Conservation (phyloP, 2,888 invertebrate genomes). For the Oscheius onirici region DNA sequence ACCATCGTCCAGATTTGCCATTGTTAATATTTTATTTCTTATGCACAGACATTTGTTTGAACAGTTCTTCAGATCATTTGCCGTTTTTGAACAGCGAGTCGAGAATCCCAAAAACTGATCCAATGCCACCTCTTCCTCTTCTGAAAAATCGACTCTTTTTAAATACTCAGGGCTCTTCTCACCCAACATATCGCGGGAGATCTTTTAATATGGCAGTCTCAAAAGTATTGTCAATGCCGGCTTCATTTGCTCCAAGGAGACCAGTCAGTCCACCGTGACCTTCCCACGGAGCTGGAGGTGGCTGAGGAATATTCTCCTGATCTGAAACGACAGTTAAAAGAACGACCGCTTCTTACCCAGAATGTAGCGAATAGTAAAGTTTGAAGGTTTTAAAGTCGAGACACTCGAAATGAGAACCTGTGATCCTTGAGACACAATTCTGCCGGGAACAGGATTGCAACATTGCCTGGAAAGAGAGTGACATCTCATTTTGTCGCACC, state of each 20-base stretch:
- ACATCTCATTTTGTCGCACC: not conserved
- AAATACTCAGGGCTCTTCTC: not conserved
- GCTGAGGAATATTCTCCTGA: slow-evolving; percentile 32
- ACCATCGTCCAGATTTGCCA: no score
- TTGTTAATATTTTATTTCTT: slow-evolving; percentile 4
- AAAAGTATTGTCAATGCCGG: slow-evolving; percentile 59
- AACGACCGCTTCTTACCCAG: slow-evolving; percentile 34
- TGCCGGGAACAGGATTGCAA: slow-evolving; percentile 56
- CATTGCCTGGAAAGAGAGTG: slow-evolving; percentile 49
- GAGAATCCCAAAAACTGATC: slow-evolving; percentile 25
- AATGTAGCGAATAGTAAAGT: slow-evolving; percentile 58
- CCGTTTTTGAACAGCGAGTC: slow-evolving; percentile 29
- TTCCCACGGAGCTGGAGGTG: slow-evolving; percentile 57
- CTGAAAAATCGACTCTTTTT: slow-evolving; percentile 9
- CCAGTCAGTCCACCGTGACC: slow-evolving; percentile 57
- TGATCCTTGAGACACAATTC: slow-evolving; percentile 48
- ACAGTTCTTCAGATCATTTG: not conserved
- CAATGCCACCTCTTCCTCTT: slow-evolving; percentile 13
- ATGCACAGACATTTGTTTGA: slow-evolving; percentile 18
- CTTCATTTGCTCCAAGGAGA: slow-evolving; percentile 53
- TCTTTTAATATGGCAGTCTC: slow-evolving; percentile 55
- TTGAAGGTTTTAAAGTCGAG: slow-evolving; percentile 42
- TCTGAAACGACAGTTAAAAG: slow-evolving; percentile 22
- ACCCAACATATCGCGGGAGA: slow-evolving; percentile 42
- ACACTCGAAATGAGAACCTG: slow-evolving; percentile 51